Evolutionary conservation across 2,797 vertebrate genomes (phyloP).

Genomic region (Thripadectes ignobilis): DNA sequence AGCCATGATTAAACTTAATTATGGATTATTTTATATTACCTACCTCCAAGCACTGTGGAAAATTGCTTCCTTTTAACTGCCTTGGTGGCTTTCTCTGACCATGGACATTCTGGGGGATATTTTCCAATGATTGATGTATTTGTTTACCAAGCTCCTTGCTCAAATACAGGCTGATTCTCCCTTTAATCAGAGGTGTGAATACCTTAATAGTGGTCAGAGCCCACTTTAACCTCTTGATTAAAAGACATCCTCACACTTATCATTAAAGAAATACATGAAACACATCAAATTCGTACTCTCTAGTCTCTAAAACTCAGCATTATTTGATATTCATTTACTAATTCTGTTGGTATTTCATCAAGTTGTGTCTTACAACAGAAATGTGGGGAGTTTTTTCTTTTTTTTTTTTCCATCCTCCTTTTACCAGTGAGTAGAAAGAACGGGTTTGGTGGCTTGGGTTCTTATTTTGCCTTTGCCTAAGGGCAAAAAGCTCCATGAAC

Average conservation of each 20-base stretch:
- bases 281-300: background rate
- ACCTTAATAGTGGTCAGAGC: conserved; percentile 56
- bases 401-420: background rate
- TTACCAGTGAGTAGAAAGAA: background rate
- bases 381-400: background rate
- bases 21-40: conserved; percentile 69
- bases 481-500: conserved; percentile 18
- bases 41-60: conserved; percentile 65
- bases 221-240: conserved; percentile 50
- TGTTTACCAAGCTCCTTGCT: conserved; percentile 47
- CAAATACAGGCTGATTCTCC: conserved; percentile 14
- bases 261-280: background rate
- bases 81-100: conserved; percentile 45
- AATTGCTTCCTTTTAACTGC: conserved; percentile 71
- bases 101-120: conserved; percentile 29
- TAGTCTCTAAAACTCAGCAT: background rate
- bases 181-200: conserved; percentile 72
- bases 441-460: background rate
- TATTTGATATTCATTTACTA: background rate
- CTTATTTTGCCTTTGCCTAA: conserved; percentile 9
- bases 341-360: background rate
- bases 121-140: conserved; percentile 64
- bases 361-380: background rate
- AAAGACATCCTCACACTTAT: conserved; percentile 26
- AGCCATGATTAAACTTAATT: conserved; percentile 62